phyloP scores from a whole-genome alignment of 2,888 invertebrate species.

The Epinotia ramella region DNA sequence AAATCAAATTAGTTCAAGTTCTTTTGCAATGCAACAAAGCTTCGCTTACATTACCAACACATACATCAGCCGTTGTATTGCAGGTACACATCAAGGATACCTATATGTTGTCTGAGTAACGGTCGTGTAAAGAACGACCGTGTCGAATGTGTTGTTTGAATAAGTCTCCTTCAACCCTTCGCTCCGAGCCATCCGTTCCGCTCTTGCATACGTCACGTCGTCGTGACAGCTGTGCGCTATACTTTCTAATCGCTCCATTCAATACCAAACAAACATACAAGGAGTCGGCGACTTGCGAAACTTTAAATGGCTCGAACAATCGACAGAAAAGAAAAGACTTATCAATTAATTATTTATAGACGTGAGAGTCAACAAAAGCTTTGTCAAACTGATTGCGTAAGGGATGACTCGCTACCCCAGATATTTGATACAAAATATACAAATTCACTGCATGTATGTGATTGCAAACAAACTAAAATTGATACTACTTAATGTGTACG shows the following conservation, averaged over 20 bases:
- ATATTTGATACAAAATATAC: conserved; percentile 25
- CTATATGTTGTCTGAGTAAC: conserved; percentile 61
- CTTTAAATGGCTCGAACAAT: conserved; percentile 72
- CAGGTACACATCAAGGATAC: conserved; percentile 51
- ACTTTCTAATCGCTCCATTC: conserved; percentile 82
- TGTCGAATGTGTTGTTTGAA: conserved; percentile 79
- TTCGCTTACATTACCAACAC: conserved; percentile 28
- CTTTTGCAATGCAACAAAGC: conserved; percentile 40
- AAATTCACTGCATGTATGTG: conserved; percentile 12
- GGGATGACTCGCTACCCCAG: conserved; percentile 36
- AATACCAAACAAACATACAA: conserved; percentile 74
- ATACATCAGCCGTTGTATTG: conserved; percentile 47
- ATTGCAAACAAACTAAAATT: conserved; percentile 60
- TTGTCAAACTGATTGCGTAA: conserved; percentile 62
- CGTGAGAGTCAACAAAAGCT: conserved; percentile 61
- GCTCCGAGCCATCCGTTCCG: conserved; percentile 77
- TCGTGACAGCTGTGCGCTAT: conserved; percentile 80
- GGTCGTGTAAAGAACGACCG: conserved; percentile 68
- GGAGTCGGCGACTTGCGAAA: conserved; percentile 77
- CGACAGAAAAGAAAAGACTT: conserved; percentile 69
- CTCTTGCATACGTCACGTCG: conserved; percentile 79
- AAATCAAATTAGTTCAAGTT: conserved; percentile 41
- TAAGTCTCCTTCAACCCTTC: conserved; percentile 79
- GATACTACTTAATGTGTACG: conserved; percentile 58
- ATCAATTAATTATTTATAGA: conserved; percentile 76